Percentiles rank a stretch among this genome's conserved stretches.
phyloP scores from a whole-genome alignment of 2,797 vertebrate species.

The Pachyuromys duprasi region DNA sequence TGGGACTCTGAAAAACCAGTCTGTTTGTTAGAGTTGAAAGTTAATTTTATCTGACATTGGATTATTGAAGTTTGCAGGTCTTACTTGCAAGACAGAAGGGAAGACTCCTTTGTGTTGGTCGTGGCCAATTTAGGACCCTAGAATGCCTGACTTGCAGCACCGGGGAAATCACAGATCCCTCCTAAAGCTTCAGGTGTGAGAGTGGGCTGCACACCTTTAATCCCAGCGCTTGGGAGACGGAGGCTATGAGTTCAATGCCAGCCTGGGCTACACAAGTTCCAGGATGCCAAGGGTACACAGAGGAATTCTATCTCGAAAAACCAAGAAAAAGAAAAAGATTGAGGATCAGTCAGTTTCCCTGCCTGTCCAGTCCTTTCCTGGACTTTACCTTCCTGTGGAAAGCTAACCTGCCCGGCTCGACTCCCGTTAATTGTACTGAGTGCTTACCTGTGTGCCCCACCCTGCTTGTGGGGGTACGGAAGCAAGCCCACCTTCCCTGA shows the following conservation, averaged over 20 bases:
- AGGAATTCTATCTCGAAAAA: no score
- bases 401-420: not conserved
- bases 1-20: constrained; percentile 5
- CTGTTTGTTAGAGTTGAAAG: not conserved
- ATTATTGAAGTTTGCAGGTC: constrained; percentile 17
- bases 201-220: no score
- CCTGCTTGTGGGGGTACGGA: not conserved
- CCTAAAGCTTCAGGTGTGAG: not conserved
- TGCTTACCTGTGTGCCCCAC: not conserved
- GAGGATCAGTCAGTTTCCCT: not conserved
- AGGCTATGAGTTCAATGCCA: no score
- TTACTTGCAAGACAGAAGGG: not conserved
- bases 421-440: not conserved
- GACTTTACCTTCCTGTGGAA: not conserved
- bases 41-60: constrained; percentile 11
- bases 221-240: no score
- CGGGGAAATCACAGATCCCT: not conserved
- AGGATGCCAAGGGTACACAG: no score
- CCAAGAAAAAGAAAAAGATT: no score
- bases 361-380: not conserved
- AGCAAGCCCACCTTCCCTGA: not conserved
- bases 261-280: no score
- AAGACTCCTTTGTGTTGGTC: not conserved
- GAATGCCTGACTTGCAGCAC: not conserved
- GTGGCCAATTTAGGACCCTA: not conserved